Percentiles rank a stretch among this genome's conserved stretches.
Evolutionary conservation across 2,113 vertebrate genomes (phyloP).

Genomic region (Sylvicapra grimmia): DNA sequence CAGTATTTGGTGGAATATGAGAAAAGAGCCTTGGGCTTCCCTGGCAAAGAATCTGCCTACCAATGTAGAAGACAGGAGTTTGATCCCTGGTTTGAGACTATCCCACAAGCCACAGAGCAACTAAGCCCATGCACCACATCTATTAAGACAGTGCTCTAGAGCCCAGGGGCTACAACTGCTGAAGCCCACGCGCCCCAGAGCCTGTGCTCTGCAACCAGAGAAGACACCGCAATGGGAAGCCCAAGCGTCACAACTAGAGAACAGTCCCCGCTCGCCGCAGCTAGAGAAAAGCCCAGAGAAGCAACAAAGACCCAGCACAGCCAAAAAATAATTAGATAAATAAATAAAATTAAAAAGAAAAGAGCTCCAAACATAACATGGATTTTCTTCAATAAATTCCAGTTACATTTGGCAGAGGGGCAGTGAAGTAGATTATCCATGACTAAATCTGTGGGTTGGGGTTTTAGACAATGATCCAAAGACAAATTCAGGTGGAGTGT

Average conservation of each 20-base stretch:
- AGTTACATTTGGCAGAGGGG: neutral
- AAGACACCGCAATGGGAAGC: neutral
- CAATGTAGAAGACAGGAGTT: neutral
- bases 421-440: neutral
- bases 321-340: neutral
- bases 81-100: neutral
- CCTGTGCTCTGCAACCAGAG: neutral
- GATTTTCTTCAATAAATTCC: neutral
- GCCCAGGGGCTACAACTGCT: neutral
- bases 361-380: neutral
- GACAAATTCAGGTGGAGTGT: neutral
- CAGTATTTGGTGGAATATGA: neutral
- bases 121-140: neutral
- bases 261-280: neutral
- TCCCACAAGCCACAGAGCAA: neutral
- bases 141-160: neutral
- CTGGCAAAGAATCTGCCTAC: neutral
- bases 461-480: neutral
- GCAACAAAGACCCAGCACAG: neutral
- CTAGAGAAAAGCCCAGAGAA: neutral
- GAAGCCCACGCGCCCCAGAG: rapidly evolving
- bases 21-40: neutral
- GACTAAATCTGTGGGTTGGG: neutral
- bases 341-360: neutral
- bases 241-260: neutral